phyloP scores from a whole-genome alignment of 64 coral and sea anemone genomes.

The Trachythela sp. region DNA sequence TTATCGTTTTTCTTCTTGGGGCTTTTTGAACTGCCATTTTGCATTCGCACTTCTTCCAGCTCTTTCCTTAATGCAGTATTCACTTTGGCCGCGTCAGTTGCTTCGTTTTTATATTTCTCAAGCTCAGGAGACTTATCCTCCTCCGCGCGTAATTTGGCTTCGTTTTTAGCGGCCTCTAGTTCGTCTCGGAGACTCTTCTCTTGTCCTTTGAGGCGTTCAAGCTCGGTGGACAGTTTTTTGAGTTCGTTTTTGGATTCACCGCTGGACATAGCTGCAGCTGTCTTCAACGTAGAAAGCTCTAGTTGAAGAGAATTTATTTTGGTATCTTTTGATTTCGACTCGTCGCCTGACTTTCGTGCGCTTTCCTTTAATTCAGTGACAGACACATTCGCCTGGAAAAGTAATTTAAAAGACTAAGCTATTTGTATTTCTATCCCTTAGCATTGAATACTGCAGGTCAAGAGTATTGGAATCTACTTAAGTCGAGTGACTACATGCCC shows the following conservation, averaged over 20 bases:
- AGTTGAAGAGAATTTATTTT: conserved; percentile 1
- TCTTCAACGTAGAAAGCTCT: background rate
- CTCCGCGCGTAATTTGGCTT: background rate
- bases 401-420: background rate
- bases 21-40: background rate
- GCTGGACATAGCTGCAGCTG: background rate
- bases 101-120: conserved; percentile 2
- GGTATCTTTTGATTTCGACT: background rate
- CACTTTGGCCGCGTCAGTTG: background rate
- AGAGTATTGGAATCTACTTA: too few species aligned
- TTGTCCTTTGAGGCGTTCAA: background rate
- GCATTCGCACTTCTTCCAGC: background rate
- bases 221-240: background rate
- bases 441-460: too few species aligned
- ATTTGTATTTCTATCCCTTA: too few species aligned
- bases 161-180: background rate
- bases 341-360: background rate
- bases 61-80: background rate
- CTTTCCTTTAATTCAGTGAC: background rate
- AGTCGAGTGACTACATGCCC: too few species aligned
- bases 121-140: background rate
- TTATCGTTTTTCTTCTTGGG: background rate
- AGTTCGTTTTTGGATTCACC: background rate
- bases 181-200: background rate
- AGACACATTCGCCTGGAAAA: background rate